Percentiles rank a stretch among this genome's conserved stretches.
Conservation (phyloP, 2,888 invertebrate species). For the Cheilosia vulpina region DNA sequence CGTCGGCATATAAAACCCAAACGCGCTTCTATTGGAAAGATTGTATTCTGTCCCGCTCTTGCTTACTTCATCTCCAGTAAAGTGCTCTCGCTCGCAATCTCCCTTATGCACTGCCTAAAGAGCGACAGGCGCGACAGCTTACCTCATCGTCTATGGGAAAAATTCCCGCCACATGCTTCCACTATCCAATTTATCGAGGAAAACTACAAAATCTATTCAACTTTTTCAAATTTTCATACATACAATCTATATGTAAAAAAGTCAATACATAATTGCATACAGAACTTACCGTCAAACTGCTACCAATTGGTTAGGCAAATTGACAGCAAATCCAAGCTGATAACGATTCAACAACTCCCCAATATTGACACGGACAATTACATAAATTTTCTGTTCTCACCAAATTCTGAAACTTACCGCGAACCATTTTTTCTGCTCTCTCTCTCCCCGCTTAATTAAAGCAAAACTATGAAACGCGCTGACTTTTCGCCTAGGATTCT, state of each 20-base stretch:
- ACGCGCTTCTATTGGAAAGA: too few relatives aligned
- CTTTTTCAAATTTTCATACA: conserved; percentile 46
- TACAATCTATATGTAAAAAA: conserved; percentile 31
- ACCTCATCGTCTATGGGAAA: conserved; percentile 37
- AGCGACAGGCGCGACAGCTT: conserved; percentile 24
- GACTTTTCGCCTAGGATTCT: background rate
- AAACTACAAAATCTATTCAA: conserved; percentile 57
- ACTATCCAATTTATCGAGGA: conserved; percentile 26
- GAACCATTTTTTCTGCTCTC: conserved; percentile 65
- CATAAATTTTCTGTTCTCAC: conserved; percentile 44
- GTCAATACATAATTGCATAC: conserved; percentile 19
- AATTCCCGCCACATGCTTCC: conserved; percentile 74
- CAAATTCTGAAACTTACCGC: conserved; percentile 60
- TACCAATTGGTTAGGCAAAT: background rate
- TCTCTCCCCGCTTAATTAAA: conserved; percentile 6
- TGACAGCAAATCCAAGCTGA: background rate
- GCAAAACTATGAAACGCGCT: conserved; percentile 10
- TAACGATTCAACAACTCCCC: background rate
- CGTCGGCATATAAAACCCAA: too few relatives aligned
- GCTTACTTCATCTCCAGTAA: background rate
- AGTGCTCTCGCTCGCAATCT: conserved; percentile 5
- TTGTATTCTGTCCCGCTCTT: background rate
- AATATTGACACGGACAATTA: conserved; percentile 38
- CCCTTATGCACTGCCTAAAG: background rate
- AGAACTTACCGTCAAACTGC: conserved; percentile 28